Evolutionary conservation across 2,113 vertebrate species (phyloP), one percentile per base, ranked within the genome.

Genomic region (Rhabdomys dilectus): DNA sequence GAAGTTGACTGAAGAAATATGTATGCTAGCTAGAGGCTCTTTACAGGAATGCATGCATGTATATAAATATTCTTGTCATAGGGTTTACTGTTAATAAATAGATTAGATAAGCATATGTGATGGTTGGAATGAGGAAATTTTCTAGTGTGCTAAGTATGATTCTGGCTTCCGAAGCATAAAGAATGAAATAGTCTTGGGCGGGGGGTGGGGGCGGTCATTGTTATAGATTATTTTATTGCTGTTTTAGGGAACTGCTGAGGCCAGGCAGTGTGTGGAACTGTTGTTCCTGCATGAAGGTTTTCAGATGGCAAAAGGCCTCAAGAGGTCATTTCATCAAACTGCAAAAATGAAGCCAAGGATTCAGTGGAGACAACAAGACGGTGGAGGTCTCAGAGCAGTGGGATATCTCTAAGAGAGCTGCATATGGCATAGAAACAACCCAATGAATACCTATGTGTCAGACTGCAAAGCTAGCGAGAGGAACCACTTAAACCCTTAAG

Each of bases 181-280:
- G 15, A 16, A 51, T 51, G 13, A 15, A 51, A 77, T 48, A 29
- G 24, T 6, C 51, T 15, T 45, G 45, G n/a, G n/a, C n/a, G 13
- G 42, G 6, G 24, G 5, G 1, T 0, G 24, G 62, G 3, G 31
- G 31, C n/a, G 5, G 21, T 2, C 3, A 24, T 45, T 13, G 73
- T 29, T 76, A 45, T 76, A 26, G 24, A 48, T 77, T 48, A 45
- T 48, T 48, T 29, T 31, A 48, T 13, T 77, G 12, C 26, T 51
- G 29, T 31, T 77, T 51, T 16, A 77, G 76, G 16, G 75, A 51
- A 48, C 29, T 51, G 24, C 15, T 51, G 29, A 51, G 26, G 29
- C 31, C 15, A 16, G 45, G 5, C 24, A 77, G 26, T 29, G 11
- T 48, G 13, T 7, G 6, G 76, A 51, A 77, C 26, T 15, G 45